phyloP scores from a whole-genome alignment of 2,113 vertebrate genomes.

The Oxyruncus cristatus region DNA sequence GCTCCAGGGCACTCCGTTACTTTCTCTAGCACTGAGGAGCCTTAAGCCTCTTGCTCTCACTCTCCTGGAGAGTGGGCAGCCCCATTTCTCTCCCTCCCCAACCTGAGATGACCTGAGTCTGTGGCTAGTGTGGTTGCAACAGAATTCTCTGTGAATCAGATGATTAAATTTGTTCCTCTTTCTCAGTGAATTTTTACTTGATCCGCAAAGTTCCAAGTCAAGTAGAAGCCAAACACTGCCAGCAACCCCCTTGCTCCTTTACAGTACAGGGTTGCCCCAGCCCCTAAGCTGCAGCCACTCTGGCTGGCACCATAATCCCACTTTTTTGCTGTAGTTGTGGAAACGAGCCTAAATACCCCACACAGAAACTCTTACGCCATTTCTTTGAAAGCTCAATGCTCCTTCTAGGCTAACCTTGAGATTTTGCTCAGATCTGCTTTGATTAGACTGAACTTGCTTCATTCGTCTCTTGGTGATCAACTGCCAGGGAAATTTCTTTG shows the following conservation, averaged over 20 bases:
- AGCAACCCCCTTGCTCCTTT: background rate
- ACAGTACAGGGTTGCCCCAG: background rate
- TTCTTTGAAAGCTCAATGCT: background rate
- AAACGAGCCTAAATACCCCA: background rate
- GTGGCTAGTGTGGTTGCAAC: background rate
- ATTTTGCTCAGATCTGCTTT: background rate
- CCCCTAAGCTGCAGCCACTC: background rate
- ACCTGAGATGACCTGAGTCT: constrained; percentile 39
- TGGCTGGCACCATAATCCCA: background rate
- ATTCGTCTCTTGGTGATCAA: background rate
- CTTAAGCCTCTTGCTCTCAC: constrained; percentile 19
- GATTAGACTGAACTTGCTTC: background rate
- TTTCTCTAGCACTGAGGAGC: constrained; percentile 1
- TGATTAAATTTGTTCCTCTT: background rate
- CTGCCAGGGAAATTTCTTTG: background rate
- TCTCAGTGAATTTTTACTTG: background rate
- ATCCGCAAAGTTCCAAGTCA: background rate
- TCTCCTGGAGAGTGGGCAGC: constrained; percentile 22
- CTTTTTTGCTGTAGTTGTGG: background rate
- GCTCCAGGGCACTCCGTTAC: constrained; percentile 6
- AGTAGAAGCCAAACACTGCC: background rate
- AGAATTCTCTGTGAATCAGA: background rate
- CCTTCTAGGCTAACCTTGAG: background rate
- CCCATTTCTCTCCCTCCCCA: background rate
- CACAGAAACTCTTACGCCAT: background rate